Base-by-base conservation (phyloP, 1,140 invertebrate genomes). In the Drosophila arawakana region DNA sequence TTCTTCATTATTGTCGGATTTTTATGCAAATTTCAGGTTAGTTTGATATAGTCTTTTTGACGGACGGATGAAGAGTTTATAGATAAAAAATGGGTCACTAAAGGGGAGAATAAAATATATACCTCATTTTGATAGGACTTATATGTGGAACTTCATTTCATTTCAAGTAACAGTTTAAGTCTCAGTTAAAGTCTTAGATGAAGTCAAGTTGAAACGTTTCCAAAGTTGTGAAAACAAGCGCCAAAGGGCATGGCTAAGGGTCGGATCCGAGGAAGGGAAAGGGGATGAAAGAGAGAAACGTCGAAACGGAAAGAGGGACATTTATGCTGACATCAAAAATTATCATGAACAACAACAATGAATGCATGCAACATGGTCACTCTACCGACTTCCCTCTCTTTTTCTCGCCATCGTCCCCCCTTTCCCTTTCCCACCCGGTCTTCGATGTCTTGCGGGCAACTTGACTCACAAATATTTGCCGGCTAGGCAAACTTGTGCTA, bases 261-360 rank as follows among this genome's bases (percentile, higher is more conserved):
- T 18, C 11, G 37, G 21, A n/a, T 6, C 9, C 11, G 58, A 41
- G 7, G 46, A 30, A 13, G 43, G 1, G 18, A 10, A 21, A 9
- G 11, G 25, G 11, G 30, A 13, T 5, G 2, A 21, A 25, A 47
- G 30, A 46, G 47, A 37, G 35, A 39, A 50, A 25, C 59, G 13
- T 46, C 13, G 15, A 54, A 41, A 2, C 6, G 11, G 43, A 43
- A 50, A 54, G 41, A 84, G 62, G 80, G 81, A 84, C 81, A 73
- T 84, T 85, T 85, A 85, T 85, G 81, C 81, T 85, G 81, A 85
- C 81, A 85, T 78, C 67, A 65, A 85, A 85, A 85, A 77, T 84
- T 77, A 84, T 84, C 81, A 66, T 69, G 76, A 77, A 47, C 69
- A 71, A 65, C 67, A 83, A 67, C 34, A 68, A 18, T 9, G 3